These are phyloP conservation scores for Carettochelys insculpta DNA, from an alignment of 2,113 vertebrate species.

Conservation along the genomic window DNA sequence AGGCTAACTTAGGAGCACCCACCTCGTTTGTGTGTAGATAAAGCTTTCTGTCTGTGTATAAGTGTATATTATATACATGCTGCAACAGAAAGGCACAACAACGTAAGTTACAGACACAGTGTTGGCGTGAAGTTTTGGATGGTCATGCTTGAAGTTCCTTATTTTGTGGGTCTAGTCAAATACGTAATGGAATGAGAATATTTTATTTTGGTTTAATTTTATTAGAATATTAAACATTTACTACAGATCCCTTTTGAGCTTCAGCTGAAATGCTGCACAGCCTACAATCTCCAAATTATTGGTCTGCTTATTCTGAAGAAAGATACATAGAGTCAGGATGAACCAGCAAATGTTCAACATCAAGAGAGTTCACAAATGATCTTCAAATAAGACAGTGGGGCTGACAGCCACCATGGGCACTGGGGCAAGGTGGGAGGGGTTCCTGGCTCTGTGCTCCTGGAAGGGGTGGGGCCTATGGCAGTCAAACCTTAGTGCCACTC, in stretches of 20 bases:
- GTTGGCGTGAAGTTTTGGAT: background rate
- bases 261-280: background rate
- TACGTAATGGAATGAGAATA: slow-evolving; percentile 9
- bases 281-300: background rate
- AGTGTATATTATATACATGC: background rate
- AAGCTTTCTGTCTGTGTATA: background rate
- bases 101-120: background rate
- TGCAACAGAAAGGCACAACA: background rate
- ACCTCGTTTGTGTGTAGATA: background rate
- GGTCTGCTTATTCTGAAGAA: background rate
- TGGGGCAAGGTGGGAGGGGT: too few species aligned
- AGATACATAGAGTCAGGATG: background rate
- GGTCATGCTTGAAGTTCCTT: background rate
- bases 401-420: too few species aligned
- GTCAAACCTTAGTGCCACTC: too few species aligned
- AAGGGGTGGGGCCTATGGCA: too few species aligned
- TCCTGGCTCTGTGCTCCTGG: too few species aligned
- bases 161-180: background rate
- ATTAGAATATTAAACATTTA: slow-evolving; percentile 33
- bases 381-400: too few species aligned
- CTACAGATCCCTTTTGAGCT: background rate
- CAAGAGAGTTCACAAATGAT: background rate
- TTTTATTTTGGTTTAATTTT: background rate
- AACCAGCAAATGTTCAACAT: background rate
- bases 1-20: background rate